Base-by-base conservation (phyloP, 1,140 invertebrate genomes). In the Parapsyche elsis region DNA sequence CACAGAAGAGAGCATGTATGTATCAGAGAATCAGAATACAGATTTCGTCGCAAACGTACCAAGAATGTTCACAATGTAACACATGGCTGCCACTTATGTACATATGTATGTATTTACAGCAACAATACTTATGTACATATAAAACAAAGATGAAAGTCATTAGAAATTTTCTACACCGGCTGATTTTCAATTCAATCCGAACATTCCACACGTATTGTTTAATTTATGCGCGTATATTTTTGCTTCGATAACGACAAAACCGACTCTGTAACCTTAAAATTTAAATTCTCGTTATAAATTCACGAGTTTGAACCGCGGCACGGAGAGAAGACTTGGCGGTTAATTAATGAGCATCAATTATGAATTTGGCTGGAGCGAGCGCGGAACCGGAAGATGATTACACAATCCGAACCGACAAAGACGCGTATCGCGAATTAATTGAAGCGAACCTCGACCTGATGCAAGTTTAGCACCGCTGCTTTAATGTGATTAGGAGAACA, bases 341-440 rank as follows among this genome's bases (percentile, higher is more conserved):
- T 83, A 80, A 83, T 83, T 80, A 81, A 83, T 80, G 75, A 83
- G 79, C 81, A 80, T 83, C 59, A 83, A 83, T 83, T 83, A 83
- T 83, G 76, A 83, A 83, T 81, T 80, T 81, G 79, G 71, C 38
- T 79, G 80, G 80, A 83, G 79, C 79, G 81, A 83, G 71, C 79
- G 44, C 71, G 46, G 5, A 61, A 57, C 14, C 59, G 64, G 12
- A 79, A 79, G 76, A 74, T 81, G 70, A 83, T 83, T 81, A 81
- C 79, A 79, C 80, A 83, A 77, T 61, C 74, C 79, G 61, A 44
- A 67, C 24, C 23, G 64, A 12, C 9, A 30, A 67, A 24, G 23
- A 0, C 21, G 64, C 23, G 49, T 53, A 30, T 80, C 45, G 53
- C 21, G 57, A 75, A 80, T 80, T 80, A 76, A 80, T 80, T 64